Conservation (phyloP, 2,888 invertebrate species). For the Amaurobius ferox region DNA sequence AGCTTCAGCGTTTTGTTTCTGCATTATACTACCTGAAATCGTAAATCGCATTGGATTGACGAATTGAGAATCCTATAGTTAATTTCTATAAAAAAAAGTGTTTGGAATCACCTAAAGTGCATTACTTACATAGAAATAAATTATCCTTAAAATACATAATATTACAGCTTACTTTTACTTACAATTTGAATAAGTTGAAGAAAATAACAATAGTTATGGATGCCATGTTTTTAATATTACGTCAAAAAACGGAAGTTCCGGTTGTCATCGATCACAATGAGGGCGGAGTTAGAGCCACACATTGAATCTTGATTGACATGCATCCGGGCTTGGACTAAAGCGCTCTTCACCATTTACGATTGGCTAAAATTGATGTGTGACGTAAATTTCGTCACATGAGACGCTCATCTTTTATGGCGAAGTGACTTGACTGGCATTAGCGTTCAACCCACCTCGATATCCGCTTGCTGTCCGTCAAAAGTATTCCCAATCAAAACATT, state of each 20-base stretch:
- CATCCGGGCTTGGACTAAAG: constrained; percentile 72
- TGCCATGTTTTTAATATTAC: constrained; percentile 62
- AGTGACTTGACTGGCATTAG: constrained; percentile 75
- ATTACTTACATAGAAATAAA: too few species aligned
- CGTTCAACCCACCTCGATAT: constrained; percentile 75
- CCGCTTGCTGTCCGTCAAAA: constrained; percentile 74
- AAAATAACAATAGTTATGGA: too few species aligned
- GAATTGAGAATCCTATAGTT: too few species aligned
- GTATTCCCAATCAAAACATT: constrained; percentile 75
- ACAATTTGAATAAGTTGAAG: too few species aligned
- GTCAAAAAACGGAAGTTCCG: constrained; percentile 73
- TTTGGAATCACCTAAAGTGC: too few species aligned
- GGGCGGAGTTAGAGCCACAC: constrained; percentile 72
- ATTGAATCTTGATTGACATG: constrained; percentile 73
- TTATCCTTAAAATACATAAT: too few species aligned
- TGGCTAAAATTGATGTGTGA: constrained; percentile 68
- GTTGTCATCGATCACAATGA: constrained; percentile 73
- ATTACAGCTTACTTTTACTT: too few species aligned
- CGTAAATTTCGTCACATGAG: constrained; percentile 74
- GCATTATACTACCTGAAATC: too few species aligned
- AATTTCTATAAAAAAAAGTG: too few species aligned
- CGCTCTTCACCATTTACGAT: constrained; percentile 50
- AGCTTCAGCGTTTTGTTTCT: too few species aligned
- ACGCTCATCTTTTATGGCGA: constrained; percentile 75
- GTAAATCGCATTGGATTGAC: too few species aligned